Percentiles rank a stretch among this genome's conserved stretches.
Evolutionary conservation across 2,888 invertebrate genomes (phyloP).

Genomic region (Platypus cylindrus): DNA sequence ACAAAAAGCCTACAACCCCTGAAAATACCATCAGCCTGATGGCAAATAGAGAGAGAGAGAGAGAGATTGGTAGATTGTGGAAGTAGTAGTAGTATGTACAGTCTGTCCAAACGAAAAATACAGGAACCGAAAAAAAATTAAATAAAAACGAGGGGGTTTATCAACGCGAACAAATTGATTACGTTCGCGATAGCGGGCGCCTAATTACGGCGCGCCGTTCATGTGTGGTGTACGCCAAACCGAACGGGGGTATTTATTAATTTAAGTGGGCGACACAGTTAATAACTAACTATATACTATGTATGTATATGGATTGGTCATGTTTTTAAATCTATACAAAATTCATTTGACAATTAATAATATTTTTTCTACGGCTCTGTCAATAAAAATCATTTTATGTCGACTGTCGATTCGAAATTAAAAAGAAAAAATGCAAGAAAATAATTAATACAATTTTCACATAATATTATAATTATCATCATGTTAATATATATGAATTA

Average conservation of each 20-base stretch:
- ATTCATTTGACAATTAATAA: no score
- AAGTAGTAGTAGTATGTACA: constrained; percentile 1
- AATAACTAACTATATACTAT: no score
- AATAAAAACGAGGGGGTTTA: constrained; percentile 12
- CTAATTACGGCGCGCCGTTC: constrained; percentile 17
- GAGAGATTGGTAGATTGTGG: constrained; percentile 2
- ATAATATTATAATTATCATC: no score
- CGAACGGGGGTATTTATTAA: constrained; percentile 12
- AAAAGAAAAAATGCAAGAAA: no score
- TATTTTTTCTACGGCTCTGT: no score
- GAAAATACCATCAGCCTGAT: constrained; percentile 33
- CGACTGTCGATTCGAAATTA: no score
- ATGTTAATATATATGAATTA: no score
- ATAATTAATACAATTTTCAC: no score
- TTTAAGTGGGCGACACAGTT: constrained; percentile 12
- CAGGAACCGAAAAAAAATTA: constrained; percentile 17
- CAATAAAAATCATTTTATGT: no score
- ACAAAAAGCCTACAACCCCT: constrained; percentile 35
- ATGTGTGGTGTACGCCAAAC: constrained; percentile 2
- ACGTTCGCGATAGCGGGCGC: constrained; percentile 16
- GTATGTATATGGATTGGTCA: no score
- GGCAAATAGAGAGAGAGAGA: constrained; percentile 9
- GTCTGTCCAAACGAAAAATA: constrained; percentile 10
- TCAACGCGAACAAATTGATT: constrained; percentile 21
- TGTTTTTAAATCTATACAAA: no score